phyloP scores from a whole-genome alignment of 1,140 invertebrate species.

The Ceratina australensis region DNA sequence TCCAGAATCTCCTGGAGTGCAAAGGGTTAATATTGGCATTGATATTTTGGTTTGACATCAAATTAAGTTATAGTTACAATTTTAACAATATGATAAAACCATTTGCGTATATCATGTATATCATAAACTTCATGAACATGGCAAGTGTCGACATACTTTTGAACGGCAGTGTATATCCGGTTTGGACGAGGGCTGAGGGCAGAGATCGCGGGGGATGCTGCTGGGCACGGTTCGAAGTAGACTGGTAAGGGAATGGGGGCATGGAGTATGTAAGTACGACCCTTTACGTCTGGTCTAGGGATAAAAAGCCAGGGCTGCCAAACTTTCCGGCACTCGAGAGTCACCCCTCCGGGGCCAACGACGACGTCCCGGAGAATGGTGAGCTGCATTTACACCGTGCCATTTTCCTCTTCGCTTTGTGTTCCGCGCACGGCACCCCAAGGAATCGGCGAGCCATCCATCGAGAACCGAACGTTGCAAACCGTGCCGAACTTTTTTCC shows the following conservation, averaged over 20 bases:
- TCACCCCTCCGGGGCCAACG: slow-evolving; percentile 47
- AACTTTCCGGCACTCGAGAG: slow-evolving; percentile 61
- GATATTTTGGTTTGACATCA: too few species aligned
- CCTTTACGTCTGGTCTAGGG: slow-evolving; percentile 63
- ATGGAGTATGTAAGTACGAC: slow-evolving; percentile 58
- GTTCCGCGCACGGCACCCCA: background rate
- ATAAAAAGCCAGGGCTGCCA: slow-evolving; percentile 64
- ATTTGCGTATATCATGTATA: too few species aligned
- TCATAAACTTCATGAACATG: too few species aligned
- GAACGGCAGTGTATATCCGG: too few species aligned
- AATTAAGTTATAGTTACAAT: too few species aligned
- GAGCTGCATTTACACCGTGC: slow-evolving; percentile 50
- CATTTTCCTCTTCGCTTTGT: slow-evolving; percentile 16
- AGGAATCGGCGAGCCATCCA: background rate
- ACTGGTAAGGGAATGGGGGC: slow-evolving; percentile 24
- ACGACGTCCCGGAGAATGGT: slow-evolving; percentile 25
- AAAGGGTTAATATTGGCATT: too few species aligned
- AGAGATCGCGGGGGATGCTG: background rate
- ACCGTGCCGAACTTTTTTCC: too few species aligned
- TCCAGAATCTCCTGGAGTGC: too few species aligned
- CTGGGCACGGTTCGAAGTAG: slow-evolving; percentile 31
- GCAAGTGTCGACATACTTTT: too few species aligned
- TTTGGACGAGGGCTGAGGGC: too few species aligned
- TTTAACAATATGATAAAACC: too few species aligned
- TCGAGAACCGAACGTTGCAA: too few species aligned